phyloP scores from a whole-genome alignment of 1,140 invertebrate genomes.

The Panonychus citri region DNA sequence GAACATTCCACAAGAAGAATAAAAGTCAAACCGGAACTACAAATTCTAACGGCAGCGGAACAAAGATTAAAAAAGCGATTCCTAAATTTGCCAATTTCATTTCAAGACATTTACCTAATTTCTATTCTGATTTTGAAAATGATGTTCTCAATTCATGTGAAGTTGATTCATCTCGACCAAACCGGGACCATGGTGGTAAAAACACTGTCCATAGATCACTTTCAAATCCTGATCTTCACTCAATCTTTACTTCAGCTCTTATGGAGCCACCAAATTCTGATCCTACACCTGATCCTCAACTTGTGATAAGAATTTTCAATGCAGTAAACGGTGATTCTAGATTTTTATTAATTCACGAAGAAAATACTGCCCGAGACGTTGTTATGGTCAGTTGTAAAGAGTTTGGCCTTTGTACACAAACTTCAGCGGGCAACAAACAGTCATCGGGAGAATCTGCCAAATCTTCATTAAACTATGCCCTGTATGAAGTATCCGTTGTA shows the following conservation, averaged over 20 bases:
- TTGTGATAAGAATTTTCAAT: constrained; percentile 24
- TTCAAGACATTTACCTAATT: background rate
- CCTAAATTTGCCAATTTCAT: constrained; percentile 2
- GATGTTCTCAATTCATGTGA: background rate
- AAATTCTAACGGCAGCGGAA: background rate
- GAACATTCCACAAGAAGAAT: background rate
- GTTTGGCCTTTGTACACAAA: background rate
- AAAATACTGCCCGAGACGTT: constrained; percentile 91
- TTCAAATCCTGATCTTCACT: background rate
- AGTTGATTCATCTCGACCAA: background rate
- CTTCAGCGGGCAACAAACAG: background rate
- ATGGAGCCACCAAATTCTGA: background rate
- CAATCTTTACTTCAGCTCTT: background rate
- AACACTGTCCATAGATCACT: background rate
- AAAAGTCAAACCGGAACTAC: background rate
- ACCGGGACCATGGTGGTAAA: background rate
- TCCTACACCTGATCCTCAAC: constrained; percentile 47
- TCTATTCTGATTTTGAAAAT: background rate
- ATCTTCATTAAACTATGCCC: constrained; percentile 41
- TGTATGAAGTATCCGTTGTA: constrained; percentile 79
- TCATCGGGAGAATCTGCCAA: background rate
- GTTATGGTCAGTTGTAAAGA: constrained; percentile 46
- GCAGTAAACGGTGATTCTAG: constrained; percentile 36
- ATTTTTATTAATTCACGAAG: constrained; percentile 34
- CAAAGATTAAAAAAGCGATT: background rate